Conservation (phyloP, 2,888 invertebrate species). For the Chaitophorus viminalis region DNA sequence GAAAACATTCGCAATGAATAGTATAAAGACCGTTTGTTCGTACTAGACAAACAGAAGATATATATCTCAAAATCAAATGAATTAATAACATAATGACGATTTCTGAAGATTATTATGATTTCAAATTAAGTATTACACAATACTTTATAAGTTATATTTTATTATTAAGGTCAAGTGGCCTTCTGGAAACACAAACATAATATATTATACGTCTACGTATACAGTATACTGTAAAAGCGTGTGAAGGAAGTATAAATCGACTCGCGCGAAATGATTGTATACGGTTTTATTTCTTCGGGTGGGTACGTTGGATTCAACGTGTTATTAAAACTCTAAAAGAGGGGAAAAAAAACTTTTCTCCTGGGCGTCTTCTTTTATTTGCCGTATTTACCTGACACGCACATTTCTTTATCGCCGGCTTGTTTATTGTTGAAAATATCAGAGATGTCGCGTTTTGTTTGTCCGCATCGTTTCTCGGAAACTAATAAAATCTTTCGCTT, state of each 20-base stretch:
- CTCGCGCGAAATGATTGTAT: background rate
- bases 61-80: no score
- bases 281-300: background rate
- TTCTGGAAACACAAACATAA: background rate
- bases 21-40: no score
- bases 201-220: background rate
- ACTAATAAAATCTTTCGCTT: constrained; percentile 39
- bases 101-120: background rate
- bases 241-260: background rate
- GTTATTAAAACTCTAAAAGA: background rate
- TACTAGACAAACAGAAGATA: no score
- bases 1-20: background rate
- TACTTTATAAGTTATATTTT: background rate
- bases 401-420: constrained; percentile 23
- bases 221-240: background rate
- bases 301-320: background rate
- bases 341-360: constrained; percentile 11
- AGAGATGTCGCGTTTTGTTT: constrained; percentile 25
- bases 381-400: background rate
- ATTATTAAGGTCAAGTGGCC: background rate
- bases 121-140: background rate
- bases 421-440: constrained; percentile 9
- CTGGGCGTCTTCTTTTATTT: constrained; percentile 19
- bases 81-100: background rate
- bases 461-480: constrained; percentile 36